phyloP scores from a whole-genome alignment of 2,888 invertebrate species.

The Endomychus coccineus region DNA sequence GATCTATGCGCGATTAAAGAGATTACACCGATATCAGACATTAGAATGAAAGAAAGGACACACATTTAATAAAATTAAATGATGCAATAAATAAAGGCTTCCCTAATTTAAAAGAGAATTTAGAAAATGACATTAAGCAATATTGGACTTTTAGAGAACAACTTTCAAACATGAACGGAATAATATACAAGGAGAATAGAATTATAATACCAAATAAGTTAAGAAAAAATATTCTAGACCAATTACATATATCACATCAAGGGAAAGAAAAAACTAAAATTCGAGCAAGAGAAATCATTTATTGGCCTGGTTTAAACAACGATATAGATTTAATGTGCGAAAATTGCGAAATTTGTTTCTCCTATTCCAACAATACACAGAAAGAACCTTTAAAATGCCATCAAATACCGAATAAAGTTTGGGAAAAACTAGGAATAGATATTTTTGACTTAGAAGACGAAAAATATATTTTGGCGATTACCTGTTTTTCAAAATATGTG shows the following conservation, averaged over 20 bases:
- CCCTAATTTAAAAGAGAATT: slow-evolving; percentile 1
- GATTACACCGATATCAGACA: slow-evolving; percentile 4
- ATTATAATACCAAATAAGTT: slow-evolving; percentile 10
- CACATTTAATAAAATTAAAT: background rate
- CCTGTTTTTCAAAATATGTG: slow-evolving; percentile 1
- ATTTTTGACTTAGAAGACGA: background rate
- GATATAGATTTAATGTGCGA: slow-evolving; percentile 8
- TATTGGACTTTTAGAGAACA: slow-evolving; percentile 1
- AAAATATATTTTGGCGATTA: background rate
- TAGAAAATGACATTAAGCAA: slow-evolving; percentile 2
- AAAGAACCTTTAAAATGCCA: slow-evolving; percentile 7
- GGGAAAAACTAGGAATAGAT: slow-evolving; percentile 5
- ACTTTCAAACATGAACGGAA: background rate
- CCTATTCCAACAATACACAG: slow-evolving; percentile 2
- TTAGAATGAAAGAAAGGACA: slow-evolving; percentile 3
- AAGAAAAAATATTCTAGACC: slow-evolving; percentile 10
- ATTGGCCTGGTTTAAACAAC: slow-evolving; percentile 11
- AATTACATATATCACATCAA: slow-evolving; percentile 8
- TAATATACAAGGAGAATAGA: slow-evolving; percentile 4
- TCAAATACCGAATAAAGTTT: slow-evolving; percentile 2
- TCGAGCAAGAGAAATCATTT: slow-evolving; percentile 10
- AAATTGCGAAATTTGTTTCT: slow-evolving; percentile 7
- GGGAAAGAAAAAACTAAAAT: slow-evolving; percentile 4
- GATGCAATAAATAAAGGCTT: slow-evolving; percentile 4
- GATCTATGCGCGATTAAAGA: slow-evolving; percentile 2